These are phyloP conservation scores for Phataginus tetradactyla DNA, from an alignment of 2,797 vertebrate genomes.

Conservation along the genomic window DNA sequence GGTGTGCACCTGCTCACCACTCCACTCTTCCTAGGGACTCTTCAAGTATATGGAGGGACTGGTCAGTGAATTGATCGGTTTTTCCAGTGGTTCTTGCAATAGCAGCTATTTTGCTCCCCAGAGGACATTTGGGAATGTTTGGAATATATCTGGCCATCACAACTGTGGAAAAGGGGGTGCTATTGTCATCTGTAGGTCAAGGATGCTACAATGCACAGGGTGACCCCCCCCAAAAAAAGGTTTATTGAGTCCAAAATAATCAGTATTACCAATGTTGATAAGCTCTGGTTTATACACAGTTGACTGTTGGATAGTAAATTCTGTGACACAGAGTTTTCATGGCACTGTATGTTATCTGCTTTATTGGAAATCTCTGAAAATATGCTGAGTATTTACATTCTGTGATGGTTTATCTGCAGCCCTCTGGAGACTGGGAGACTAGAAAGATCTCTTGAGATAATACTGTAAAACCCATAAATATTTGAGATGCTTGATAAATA, in stretches of 20 bases:
- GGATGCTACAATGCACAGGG: not conserved
- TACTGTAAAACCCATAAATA: not conserved
- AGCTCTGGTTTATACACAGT: not conserved
- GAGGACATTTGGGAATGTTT: not conserved
- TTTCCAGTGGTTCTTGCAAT: not conserved
- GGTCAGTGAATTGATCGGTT: not conserved
- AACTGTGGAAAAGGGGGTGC: not conserved
- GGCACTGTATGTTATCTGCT: not conserved
- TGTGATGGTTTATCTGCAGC: not conserved
- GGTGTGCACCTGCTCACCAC: not conserved
- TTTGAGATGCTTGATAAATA: not conserved
- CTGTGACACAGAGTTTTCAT: not conserved
- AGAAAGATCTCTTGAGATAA: not conserved
- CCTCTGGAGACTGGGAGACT: not conserved
- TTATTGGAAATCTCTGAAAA: constrained; percentile 2
- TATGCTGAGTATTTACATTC: not conserved
- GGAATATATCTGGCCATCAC: not conserved
- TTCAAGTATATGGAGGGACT: not conserved
- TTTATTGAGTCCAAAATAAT: not conserved
- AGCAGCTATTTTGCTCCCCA: not conserved
- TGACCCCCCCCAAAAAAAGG: not conserved
- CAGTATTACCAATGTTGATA: not conserved
- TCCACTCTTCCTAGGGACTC: not conserved
- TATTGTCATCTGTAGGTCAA: not conserved
- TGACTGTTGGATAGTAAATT: not conserved